Base-by-base conservation (phyloP, 2,797 vertebrate species). In the Sciurus carolinensis region DNA sequence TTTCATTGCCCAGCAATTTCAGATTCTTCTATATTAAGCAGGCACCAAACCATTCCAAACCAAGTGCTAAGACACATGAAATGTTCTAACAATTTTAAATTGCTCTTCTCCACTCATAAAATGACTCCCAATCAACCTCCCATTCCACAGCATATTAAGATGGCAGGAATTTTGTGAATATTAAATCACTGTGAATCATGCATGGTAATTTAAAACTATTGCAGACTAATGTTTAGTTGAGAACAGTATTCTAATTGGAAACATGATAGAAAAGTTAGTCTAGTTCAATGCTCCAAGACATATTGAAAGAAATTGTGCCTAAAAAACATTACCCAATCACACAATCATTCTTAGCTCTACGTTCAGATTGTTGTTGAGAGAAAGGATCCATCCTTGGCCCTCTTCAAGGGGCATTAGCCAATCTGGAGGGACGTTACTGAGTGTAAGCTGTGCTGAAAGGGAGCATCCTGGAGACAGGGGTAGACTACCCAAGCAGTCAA, bases 121-220 rank as follows among this genome's bases (percentile, higher is more conserved):
- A 96, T 95, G 93, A 97, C 88, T 96, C 73, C 91, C 95, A 97
- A 96, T 97, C 97, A 97, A 94, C 93, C 90, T 97, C 85, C 54
- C 86, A 96, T 97, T 93, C 81, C 87, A 95, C 79, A 90, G 80
- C 87, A 83, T 84, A 97, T 90, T 90, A 96, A 94, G 67, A 96
- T 86, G 91, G 96, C 85, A 94, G 67, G 66, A 94, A 90, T 95
- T 96, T 67, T 97, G 79, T 84, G 95, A 96, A 84, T 95, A 95
- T 95, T 96, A 94, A 97, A 96, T 98, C 97, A 97, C 87, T 95
- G 52, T 64, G 94, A 98, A 88, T 95, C 95, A 84, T 62, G 69
- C 82, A 84, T 80, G 64, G 90, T 81, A 94, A 97, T 93, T 92
- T 97, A 95, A 97, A 97, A 96, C 95, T 95, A 97, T 73, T 22